Base-by-base conservation (phyloP, 2,797 vertebrate species). In the Anguilla marmorata region DNA sequence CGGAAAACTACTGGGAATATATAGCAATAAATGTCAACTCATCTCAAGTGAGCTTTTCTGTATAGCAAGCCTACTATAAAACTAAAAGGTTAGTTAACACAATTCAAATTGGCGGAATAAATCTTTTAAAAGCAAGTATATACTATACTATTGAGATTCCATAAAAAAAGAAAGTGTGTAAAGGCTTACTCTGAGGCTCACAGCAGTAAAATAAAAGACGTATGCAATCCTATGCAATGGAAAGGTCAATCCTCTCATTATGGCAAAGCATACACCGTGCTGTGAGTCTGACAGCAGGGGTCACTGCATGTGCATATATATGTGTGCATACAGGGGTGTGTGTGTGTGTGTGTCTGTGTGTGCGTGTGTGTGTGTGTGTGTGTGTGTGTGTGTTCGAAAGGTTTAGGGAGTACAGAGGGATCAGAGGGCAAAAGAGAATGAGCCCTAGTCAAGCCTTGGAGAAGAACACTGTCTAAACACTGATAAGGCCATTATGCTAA, bases 401-500 rank as follows among this genome's bases (percentile, higher is more conserved):
- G 27, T 30, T 60, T 14, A 86, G n/a, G 52, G 21, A 45, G 33
- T 37, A n/a, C 33, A 45, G n/a, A 16, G 45, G 54, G 54, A 84
- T 50, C 37, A 66, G 45, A 41, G 83, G 72, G 72, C 50, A 56
- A 72, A 37, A 80, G 33, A 63, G 9, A 80, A 5, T 16, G 50
- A 86, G 84, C 41, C 33, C 48, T 33, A 56, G 21, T 72, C 72
- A 30, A 30, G 72, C 72, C 41, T n/a, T 27, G 79, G 88, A 19
- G 69, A 85, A 74, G n/a, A 45, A 72, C 33, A 86, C 90, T 92
- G 90, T 90, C 85, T 86, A 91, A 92, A 90, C 86, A 90, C 89
- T 89, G 91, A 92, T 92, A 91, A 91, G 85, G 84, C 58, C 85
- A 76, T 85, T 88, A 90, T 90, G 89, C 54, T 85, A 90, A 92